phyloP scores from a whole-genome alignment of 37 sponge, comb jelly and placozoan species.

The Haliclona indistincta region DNA sequence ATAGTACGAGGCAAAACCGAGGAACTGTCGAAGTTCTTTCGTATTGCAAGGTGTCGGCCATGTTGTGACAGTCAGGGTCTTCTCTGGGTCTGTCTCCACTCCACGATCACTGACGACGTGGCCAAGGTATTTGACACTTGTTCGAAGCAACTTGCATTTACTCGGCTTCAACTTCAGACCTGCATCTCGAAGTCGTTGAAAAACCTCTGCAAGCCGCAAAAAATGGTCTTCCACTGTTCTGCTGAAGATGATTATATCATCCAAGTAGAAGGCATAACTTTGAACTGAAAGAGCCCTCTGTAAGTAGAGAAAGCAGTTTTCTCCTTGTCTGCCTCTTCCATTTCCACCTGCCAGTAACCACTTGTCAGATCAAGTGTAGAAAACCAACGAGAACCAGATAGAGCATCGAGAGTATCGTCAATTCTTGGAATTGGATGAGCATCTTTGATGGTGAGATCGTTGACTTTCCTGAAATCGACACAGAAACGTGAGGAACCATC shows the following conservation, averaged over 20 bases:
- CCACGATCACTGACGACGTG: background rate
- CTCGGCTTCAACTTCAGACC: constrained; percentile 7
- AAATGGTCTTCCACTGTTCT: background rate
- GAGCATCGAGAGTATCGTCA: background rate
- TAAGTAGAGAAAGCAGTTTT: constrained; percentile 27
- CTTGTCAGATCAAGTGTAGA: background rate
- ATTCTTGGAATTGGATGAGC: constrained; percentile 23
- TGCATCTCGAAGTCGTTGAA: background rate
- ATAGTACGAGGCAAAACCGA: constrained; percentile 8
- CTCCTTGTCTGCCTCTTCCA: background rate
- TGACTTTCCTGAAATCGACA: background rate
- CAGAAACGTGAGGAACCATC: background rate
- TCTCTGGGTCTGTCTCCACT: constrained; percentile 7
- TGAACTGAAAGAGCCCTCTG: constrained; percentile 8
- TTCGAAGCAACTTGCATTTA: background rate
- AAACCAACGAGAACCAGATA: constrained; percentile 11
- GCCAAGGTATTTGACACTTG: constrained; percentile 6
- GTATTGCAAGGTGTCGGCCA: background rate
- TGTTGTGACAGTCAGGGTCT: background rate
- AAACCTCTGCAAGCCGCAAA: background rate
- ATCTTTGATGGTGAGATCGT: constrained; percentile 7
- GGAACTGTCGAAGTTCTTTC: background rate
- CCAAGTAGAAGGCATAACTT: constrained; percentile 15
- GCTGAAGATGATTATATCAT: constrained; percentile 1
- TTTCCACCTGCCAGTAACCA: constrained; percentile 17